phyloP scores from a whole-genome alignment of 2,797 vertebrate genomes.

The Sphenodon punctatus region DNA sequence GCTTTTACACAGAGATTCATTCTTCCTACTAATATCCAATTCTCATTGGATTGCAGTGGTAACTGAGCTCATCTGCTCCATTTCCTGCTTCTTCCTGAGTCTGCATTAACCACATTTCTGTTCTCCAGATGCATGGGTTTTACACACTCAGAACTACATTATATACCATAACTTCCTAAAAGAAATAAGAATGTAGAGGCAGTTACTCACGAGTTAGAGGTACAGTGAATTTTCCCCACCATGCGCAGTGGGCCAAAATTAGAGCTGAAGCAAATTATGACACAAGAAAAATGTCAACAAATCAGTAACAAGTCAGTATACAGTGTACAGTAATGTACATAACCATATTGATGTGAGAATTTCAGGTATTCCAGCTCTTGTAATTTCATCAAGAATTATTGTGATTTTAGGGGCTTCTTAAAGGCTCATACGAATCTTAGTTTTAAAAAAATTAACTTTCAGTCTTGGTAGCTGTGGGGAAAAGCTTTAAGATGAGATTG shows the following conservation, averaged over 20 bases:
- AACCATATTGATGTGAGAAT: not conserved
- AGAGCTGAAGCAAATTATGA: not conserved
- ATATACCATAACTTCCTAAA: not conserved
- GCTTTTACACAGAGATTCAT: not conserved
- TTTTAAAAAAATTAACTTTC: too few species aligned
- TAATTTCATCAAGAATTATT: not conserved
- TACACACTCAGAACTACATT: not conserved
- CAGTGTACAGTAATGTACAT: not conserved
- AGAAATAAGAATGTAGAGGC: not conserved
- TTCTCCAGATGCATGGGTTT: slow-evolving; percentile 25
- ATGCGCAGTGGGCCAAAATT: fast-evolving
- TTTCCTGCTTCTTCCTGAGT: not conserved
- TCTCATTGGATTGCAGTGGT: not conserved
- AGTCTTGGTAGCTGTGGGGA: too few species aligned
- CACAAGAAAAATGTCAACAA: not conserved
- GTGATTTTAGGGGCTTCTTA: too few species aligned
- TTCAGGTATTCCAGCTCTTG: not conserved
- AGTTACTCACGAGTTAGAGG: not conserved
- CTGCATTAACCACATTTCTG: not conserved
- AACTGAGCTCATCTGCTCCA: not conserved
- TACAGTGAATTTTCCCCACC: not conserved
- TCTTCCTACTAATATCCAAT: not conserved
- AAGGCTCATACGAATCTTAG: too few species aligned
- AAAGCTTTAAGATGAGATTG: too few species aligned
- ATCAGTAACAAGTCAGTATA: too few species aligned